These are phyloP conservation scores for Podilymbus podiceps DNA, from an alignment of 2,113 vertebrate species.

Conservation along the genomic window DNA sequence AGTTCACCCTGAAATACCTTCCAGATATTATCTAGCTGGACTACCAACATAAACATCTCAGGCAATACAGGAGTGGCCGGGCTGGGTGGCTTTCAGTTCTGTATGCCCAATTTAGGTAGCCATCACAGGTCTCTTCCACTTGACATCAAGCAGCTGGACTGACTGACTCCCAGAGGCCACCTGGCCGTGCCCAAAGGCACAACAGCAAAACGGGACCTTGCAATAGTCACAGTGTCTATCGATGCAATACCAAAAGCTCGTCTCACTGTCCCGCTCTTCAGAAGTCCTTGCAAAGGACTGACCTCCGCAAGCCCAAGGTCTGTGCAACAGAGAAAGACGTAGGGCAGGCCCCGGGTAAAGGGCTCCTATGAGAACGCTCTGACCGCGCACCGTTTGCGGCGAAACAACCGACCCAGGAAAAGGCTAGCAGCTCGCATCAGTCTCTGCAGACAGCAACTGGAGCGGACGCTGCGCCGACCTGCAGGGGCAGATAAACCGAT, in stretches of 20 bases:
- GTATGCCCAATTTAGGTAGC: neutral
- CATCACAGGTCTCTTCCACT: too few relatives aligned
- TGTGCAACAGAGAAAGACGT: accelerated
- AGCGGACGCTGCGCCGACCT: neutral
- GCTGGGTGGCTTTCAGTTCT: neutral
- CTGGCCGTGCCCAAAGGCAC: neutral
- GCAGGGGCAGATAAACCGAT: neutral
- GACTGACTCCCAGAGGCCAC: neutral
- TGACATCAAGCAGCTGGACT: neutral
- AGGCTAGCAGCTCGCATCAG: neutral
- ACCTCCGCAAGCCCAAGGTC: neutral
- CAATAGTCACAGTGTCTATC: neutral
- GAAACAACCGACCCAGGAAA: neutral
- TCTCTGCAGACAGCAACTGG: neutral
- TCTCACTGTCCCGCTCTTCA: neutral
- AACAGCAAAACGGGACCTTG: neutral
- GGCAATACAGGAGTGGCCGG: neutral
- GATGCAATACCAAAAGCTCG: neutral
- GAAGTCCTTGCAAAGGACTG: neutral
- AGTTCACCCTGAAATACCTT: neutral
- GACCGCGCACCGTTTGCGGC: neutral
- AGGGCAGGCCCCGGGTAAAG: neutral
- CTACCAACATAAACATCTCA: neutral
- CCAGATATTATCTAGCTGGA: neutral
- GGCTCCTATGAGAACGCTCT: accelerated